A percentile compares a stretch with the other conserved stretches of the same genome.
Conservation (phyloP, 2,797 vertebrate species). For the Acipenser transmontanus region DNA sequence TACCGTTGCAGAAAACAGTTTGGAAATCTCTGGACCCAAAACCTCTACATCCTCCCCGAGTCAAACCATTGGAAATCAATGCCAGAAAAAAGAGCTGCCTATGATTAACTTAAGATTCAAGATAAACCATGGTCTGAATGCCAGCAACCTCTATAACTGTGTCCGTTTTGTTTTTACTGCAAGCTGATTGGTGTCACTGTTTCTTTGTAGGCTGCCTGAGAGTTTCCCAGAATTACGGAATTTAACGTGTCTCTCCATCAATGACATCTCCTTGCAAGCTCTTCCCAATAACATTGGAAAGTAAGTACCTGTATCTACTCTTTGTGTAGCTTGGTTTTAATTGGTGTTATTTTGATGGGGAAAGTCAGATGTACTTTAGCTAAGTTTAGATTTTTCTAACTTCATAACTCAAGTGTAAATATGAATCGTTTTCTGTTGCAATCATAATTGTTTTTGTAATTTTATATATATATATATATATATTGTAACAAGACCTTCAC, state of each 20-base stretch:
- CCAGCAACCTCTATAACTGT: background rate
- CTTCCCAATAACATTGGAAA: slow-evolving; percentile 97
- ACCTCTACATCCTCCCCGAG: background rate
- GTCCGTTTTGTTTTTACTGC: no score
- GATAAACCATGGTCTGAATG: background rate
- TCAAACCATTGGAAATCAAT: no score
- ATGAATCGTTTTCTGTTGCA: no score
- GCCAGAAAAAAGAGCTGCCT: background rate
- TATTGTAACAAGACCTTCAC: no score
- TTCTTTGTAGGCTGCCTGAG: slow-evolving; percentile 77
- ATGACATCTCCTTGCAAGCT: slow-evolving; percentile 92
- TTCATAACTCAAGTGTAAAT: background rate
- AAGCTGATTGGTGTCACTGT: slow-evolving; percentile 5
- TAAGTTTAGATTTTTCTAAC: no score
- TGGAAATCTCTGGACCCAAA: background rate
- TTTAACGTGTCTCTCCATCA: slow-evolving; percentile 94
- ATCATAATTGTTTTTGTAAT: no score
- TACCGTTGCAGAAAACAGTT: background rate
- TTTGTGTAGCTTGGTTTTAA: background rate
- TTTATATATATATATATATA: no score
- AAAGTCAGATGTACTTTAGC: no score
- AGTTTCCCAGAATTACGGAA: slow-evolving; percentile 88
- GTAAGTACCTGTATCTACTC: slow-evolving; percentile 63
- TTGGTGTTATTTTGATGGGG: background rate
- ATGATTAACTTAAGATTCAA: background rate